Conservation (phyloP, 2,888 invertebrate genomes). For the Dryococelus australis region DNA sequence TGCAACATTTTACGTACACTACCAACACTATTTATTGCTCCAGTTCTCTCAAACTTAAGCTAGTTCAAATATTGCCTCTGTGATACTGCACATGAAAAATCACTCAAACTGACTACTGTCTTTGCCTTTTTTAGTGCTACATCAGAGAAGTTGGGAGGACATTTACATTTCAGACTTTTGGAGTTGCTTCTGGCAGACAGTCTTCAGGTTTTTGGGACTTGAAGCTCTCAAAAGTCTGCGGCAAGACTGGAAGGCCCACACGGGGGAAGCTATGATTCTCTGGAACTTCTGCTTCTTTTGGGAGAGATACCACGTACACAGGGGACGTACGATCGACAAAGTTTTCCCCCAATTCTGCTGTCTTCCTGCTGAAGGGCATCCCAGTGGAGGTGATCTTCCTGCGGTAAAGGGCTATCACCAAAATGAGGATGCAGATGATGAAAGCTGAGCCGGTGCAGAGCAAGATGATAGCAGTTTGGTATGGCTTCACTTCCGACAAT, state of each 20-base stretch:
- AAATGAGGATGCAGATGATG: slow-evolving; percentile 77
- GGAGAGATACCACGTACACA: slow-evolving; percentile 42
- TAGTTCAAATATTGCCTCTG: neutral
- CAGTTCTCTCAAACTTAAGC: slow-evolving; percentile 4
- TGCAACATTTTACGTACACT: neutral
- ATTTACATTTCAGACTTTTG: neutral
- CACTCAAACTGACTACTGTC: neutral
- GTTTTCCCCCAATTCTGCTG: slow-evolving; percentile 37
- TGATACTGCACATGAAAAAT: neutral
- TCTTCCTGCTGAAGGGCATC: slow-evolving; percentile 32
- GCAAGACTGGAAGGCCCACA: neutral
- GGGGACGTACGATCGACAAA: slow-evolving; percentile 37
- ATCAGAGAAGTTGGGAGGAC: neutral
- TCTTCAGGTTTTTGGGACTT: neutral
- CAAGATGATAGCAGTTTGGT: slow-evolving; percentile 79
- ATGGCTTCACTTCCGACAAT: slow-evolving; percentile 72
- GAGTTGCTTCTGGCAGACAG: neutral
- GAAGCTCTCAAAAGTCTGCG: slow-evolving; percentile 18
- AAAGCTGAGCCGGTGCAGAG: slow-evolving; percentile 81
- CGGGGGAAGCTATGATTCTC: slow-evolving; percentile 13
- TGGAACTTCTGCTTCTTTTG: neutral
- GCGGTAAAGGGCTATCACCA: slow-evolving; percentile 77
- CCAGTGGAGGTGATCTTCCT: slow-evolving; percentile 57
- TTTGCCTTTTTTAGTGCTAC: neutral
- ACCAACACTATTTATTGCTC: neutral